Evolutionary conservation across 2,888 invertebrate species (phyloP), one percentile per base, ranked within the genome.

Genomic region (Hartigia nigra): DNA sequence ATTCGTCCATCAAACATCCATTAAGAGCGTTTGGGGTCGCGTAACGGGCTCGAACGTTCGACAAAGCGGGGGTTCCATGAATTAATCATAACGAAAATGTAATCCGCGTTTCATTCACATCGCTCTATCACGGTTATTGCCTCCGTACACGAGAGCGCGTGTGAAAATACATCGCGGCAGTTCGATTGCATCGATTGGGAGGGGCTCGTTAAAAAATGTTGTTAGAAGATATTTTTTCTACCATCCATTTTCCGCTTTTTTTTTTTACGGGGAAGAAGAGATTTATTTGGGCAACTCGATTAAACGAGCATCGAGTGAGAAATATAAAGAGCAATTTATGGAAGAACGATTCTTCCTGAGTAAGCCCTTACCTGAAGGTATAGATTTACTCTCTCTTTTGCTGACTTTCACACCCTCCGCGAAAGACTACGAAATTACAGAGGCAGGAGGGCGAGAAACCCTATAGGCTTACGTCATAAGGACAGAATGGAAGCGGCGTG

Each of bases 31-130:
- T 36, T 32, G n/a, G 75, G 75, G 75, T 55, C 39, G 39, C 39
- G 39, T 55, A n/a, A 34, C 75, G 34, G 75, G 75, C 5, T 32
- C 12, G 72, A 72, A 72, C 9, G 12, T 14, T 32, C 12, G 72
- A 12, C 32, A 55, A 12, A 14, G 39, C 0, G 39, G 12, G 12
- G 74, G 35, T 74, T 12, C 37, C 75, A 74, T 74, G 75, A 74
- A 74, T 74, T 74, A 74, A 74, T 74, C 75, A 74, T 74, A 36
- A 35, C 75, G 75, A 74, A 72, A n/a, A 72, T 72, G 32, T 72
- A 72, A 72, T 72, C 72, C 72, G 31, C 72, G 23, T 72, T 72
- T 72, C 72, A 72, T 72, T 72, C 32, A 34, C 72, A 31, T 34
- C 72, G 31, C 72, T 34, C 39, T 55, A 55, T 55, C 39, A 55